These are phyloP conservation scores for Gallirallus australis DNA, from an alignment of 2,797 vertebrate species.

Conservation along the genomic window DNA sequence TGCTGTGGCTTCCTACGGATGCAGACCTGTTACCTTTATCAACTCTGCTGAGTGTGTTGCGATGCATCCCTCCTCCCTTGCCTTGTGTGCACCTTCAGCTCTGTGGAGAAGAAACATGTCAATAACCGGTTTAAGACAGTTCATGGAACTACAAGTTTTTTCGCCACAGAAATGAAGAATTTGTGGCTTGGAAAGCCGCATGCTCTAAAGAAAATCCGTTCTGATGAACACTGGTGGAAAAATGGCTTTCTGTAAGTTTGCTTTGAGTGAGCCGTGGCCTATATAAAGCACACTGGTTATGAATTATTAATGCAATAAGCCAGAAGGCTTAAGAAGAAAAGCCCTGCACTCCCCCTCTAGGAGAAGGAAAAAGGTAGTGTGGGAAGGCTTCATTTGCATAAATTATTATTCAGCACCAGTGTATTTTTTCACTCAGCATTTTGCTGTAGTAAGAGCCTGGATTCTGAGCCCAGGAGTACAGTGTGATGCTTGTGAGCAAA, in stretches of 20 bases:
- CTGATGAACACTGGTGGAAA: neutral
- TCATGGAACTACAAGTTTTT: neutral
- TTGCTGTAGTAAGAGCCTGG: neutral
- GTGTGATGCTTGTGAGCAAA: rapidly evolving
- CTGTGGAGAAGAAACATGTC: neutral
- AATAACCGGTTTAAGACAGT: neutral
- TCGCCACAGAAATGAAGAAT: neutral
- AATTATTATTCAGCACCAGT: neutral
- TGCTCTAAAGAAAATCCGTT: neutral
- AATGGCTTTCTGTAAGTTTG: neutral
- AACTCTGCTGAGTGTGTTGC: neutral
- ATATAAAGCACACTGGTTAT: neutral
- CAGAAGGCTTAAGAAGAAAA: slow-evolving; percentile 38
- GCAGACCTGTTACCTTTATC: neutral
- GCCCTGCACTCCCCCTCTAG: neutral
- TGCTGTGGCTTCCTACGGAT: neutral
- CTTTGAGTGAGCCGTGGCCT: neutral
- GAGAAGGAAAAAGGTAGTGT: neutral
- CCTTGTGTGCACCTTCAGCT: neutral
- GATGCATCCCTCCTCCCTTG: neutral
- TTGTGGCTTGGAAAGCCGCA: neutral
- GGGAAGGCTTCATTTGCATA: slow-evolving; percentile 19
- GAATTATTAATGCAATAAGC: slow-evolving; percentile 48
- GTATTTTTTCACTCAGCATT: neutral
- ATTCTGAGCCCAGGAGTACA: neutral